These are phyloP conservation scores for Meleagris gallopavo DNA, from an alignment of 2,113 vertebrate species.

Conservation along the genomic window DNA sequence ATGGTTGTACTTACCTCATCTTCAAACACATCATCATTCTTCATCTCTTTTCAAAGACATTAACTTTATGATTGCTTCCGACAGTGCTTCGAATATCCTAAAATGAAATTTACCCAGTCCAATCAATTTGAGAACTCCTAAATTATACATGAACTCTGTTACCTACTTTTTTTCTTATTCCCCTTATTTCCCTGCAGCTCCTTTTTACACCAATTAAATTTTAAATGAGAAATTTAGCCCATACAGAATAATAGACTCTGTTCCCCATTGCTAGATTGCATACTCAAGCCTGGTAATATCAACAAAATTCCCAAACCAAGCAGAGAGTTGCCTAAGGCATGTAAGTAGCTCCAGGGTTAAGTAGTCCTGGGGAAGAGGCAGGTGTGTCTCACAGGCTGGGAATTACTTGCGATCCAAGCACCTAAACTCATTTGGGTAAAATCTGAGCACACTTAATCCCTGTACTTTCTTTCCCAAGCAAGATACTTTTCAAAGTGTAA, in stretches of 20 bases:
- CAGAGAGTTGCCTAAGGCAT: background rate
- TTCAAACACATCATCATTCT: background rate
- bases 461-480: background rate
- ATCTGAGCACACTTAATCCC: background rate
- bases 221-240: background rate
- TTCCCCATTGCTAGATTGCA: background rate
- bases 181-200: background rate
- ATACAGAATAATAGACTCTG: background rate
- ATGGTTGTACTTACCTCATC: background rate
- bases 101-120: background rate
- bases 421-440: background rate
- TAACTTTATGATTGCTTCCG: background rate
- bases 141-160: background rate
- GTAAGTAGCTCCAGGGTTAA: constrained; percentile 7
- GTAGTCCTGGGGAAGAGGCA: background rate
- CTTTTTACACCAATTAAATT: background rate
- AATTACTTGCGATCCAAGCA: background rate
- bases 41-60: background rate
- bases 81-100: background rate
- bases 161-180: background rate
- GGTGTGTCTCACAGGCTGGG: background rate
- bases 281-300: background rate
- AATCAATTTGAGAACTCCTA: background rate
- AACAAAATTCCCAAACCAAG: background rate
- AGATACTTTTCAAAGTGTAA: background rate